Conservation (phyloP, 2,797 vertebrate species). For the Astyanax mexicanus region DNA sequence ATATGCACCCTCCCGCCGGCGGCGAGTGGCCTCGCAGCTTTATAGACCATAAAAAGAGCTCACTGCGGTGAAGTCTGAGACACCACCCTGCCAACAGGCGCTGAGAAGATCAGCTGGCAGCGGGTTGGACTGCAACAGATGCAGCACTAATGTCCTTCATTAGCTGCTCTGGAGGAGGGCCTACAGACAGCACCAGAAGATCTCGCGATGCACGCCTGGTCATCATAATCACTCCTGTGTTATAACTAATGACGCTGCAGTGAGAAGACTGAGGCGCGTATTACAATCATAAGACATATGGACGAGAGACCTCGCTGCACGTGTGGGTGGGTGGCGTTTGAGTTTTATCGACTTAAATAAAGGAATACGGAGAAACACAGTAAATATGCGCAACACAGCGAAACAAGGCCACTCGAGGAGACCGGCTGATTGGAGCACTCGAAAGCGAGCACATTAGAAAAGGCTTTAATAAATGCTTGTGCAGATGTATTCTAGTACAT, state of each 20-base stretch:
- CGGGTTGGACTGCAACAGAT: slow-evolving; percentile 56
- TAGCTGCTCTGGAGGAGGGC: slow-evolving; percentile 54
- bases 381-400: no score
- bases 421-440: neutral
- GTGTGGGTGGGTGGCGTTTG: neutral
- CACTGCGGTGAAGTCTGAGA: slow-evolving; percentile 53
- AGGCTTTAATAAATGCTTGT: slow-evolving; percentile 16
- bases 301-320: neutral
- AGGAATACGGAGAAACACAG: neutral
- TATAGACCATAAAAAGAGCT: slow-evolving; percentile 64
- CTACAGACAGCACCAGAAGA: slow-evolving; percentile 27
- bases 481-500: neutral
- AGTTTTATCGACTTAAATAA: neutral
- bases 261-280: neutral
- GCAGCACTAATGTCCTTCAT: slow-evolving; percentile 61
- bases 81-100: slow-evolving; percentile 42
- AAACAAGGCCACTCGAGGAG: neutral
- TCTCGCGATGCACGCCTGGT: slow-evolving; percentile 22
- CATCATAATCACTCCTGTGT: neutral
- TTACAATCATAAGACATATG: slow-evolving; percentile 13
- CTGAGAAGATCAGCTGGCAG: slow-evolving; percentile 54
- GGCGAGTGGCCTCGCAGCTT: slow-evolving; percentile 53
- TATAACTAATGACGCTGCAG: slow-evolving; percentile 20
- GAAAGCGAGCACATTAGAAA: slow-evolving; percentile 1
- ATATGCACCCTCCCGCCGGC: slow-evolving; percentile 51